A percentile compares a stretch with the other conserved stretches of the same genome.
Conservation (phyloP, 2,113 vertebrate genomes). For the Craseonycteris thonglongyai region DNA sequence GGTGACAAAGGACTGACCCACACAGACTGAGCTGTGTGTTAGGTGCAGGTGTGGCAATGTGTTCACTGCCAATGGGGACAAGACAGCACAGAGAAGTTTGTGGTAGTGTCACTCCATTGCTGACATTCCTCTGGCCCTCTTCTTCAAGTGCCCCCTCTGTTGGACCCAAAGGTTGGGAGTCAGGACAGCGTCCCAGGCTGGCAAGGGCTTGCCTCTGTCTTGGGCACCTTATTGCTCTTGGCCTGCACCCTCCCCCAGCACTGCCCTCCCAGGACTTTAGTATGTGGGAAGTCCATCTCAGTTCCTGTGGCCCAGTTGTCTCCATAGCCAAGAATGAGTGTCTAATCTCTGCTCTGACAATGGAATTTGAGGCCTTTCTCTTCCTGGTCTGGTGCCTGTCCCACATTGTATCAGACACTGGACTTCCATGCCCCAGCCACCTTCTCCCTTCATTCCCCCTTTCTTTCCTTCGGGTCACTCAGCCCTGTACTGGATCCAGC, state of each 20-base stretch:
- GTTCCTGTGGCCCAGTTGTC: neutral
- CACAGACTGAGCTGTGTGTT: neutral
- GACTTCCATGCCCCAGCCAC: neutral
- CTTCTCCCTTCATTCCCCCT: neutral
- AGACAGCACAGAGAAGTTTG: neutral
- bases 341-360: neutral
- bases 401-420: neutral
- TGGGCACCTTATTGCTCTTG: neutral
- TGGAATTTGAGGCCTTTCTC: slow-evolving; percentile 1
- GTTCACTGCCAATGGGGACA: neutral
- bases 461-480: neutral
- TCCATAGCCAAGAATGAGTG: neutral
- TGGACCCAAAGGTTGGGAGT: slow-evolving; percentile 9
- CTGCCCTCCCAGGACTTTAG: neutral
- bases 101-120: neutral
- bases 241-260: too few species aligned
- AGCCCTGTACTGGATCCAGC: slow-evolving; percentile 50
- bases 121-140: neutral
- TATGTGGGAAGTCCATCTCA: neutral
- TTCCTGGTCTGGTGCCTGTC: neutral
- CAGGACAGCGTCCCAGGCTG: neutral
- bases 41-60: neutral
- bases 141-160: neutral
- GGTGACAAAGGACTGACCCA: neutral
- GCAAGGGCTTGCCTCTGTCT: neutral